These are phyloP conservation scores for Albula glossodonta DNA, from an alignment of 2,113 vertebrate species.

Conservation along the genomic window DNA sequence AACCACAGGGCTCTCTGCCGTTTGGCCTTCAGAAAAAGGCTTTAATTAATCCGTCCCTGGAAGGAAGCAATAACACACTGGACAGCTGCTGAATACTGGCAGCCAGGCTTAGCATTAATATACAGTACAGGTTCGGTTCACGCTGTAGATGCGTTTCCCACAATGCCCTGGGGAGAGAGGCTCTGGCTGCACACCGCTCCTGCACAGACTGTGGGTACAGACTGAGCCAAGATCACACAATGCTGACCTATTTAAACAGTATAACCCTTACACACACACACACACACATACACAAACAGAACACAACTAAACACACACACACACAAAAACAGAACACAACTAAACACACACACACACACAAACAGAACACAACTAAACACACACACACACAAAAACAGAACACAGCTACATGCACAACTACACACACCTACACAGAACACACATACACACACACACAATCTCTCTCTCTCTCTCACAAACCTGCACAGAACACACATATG, in stretches of 20 bases:
- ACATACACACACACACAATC: too few relatives aligned
- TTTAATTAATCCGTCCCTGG: not conserved
- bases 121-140: constrained; percentile 32
- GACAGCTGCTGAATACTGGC: constrained; percentile 41
- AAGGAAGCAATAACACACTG: not conserved
- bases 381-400: too few relatives aligned
- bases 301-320: too few relatives aligned
- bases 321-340: too few relatives aligned
- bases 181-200: not conserved
- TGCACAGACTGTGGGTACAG: not conserved
- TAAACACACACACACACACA: too few relatives aligned
- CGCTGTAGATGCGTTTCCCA: constrained; percentile 1
- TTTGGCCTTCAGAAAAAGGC: not conserved
- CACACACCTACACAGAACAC: too few relatives aligned
- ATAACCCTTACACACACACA: not conserved
- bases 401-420: too few relatives aligned
- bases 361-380: too few relatives aligned
- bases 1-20: not conserved
- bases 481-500: too few relatives aligned
- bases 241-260: not conserved
- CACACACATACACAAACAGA: not conserved
- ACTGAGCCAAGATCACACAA: not conserved
- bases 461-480: too few relatives aligned
- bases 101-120: constrained; percentile 32
- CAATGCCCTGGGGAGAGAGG: not conserved